Percentiles rank a stretch among this genome's conserved stretches.
phyloP scores from a whole-genome alignment of 2,113 vertebrate species.

The Nesogale talazaci region DNA sequence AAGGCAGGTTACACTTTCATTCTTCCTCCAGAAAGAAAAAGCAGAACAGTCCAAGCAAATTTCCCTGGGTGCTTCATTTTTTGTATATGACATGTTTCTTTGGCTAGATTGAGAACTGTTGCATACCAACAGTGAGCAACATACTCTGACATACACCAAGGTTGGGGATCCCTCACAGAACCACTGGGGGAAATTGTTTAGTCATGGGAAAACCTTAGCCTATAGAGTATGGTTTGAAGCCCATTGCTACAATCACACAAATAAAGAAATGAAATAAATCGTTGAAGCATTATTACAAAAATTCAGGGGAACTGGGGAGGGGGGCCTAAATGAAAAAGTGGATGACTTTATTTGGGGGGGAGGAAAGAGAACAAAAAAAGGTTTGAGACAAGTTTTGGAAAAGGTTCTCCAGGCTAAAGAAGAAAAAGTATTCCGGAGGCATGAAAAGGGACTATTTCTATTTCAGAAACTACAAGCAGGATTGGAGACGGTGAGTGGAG shows the following conservation, averaged over 20 bases:
- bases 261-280: background rate
- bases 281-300: background rate
- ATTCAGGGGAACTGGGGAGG: background rate
- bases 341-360: background rate
- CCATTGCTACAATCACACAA: background rate
- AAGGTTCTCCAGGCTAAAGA: background rate
- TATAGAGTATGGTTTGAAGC: background rate
- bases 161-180: background rate
- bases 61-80: background rate
- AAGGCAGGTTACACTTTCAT: background rate
- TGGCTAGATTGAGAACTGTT: background rate
- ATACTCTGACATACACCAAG: background rate
- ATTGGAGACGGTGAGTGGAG: too few species aligned
- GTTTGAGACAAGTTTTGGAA: constrained; percentile 11
- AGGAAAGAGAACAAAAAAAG: background rate
- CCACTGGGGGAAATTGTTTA: background rate
- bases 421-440: background rate
- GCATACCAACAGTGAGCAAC: background rate
- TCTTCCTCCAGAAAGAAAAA: background rate
- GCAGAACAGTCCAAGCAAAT: background rate
- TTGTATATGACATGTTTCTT: background rate
- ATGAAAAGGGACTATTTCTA: accelerated
- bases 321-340: background rate
- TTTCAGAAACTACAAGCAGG: background rate
- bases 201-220: background rate